phyloP scores from a whole-genome alignment of 2,888 invertebrate species.

The Limnephilus marmoratus region DNA sequence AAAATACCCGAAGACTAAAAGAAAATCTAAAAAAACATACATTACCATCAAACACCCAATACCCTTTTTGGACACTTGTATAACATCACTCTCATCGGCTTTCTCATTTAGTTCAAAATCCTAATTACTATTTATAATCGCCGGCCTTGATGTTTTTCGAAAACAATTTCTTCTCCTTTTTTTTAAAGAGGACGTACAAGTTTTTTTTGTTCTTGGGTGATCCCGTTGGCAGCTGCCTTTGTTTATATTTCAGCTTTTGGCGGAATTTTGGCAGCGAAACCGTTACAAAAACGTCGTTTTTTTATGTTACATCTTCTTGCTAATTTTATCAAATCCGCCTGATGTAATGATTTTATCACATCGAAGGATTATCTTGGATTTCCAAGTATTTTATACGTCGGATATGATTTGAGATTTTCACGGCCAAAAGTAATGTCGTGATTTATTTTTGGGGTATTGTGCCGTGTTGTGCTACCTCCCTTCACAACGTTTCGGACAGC shows the following conservation, averaged over 20 bases:
- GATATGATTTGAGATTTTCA: no score
- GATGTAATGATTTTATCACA: slow-evolving; percentile 8
- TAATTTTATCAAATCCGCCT: not conserved
- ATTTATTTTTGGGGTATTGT: no score
- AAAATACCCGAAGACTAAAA: no score
- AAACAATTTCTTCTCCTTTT: not conserved
- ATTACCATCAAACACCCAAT: no score
- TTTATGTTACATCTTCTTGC: not conserved
- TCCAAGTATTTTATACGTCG: not conserved
- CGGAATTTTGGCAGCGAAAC: slow-evolving; percentile 2
- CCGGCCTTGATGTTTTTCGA: slow-evolving; percentile 16
- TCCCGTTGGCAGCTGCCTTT: slow-evolving; percentile 36
- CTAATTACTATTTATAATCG: not conserved
- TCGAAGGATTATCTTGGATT: not conserved
- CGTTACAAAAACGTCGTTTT: not conserved
- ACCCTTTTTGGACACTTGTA: no score
- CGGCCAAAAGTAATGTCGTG: no score
- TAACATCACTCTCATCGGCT: not conserved
- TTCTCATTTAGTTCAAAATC: not conserved
- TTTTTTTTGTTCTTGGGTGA: not conserved
- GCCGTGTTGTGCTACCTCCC: no score
- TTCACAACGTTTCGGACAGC: no score
- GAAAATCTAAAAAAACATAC: no score
- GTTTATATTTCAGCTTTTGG: slow-evolving; percentile 28
- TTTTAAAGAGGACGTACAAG: not conserved